Evolutionary conservation across 2,888 invertebrate genomes (phyloP), one percentile per base, ranked within the genome.

Genomic region (Pseudoips prasinana): DNA sequence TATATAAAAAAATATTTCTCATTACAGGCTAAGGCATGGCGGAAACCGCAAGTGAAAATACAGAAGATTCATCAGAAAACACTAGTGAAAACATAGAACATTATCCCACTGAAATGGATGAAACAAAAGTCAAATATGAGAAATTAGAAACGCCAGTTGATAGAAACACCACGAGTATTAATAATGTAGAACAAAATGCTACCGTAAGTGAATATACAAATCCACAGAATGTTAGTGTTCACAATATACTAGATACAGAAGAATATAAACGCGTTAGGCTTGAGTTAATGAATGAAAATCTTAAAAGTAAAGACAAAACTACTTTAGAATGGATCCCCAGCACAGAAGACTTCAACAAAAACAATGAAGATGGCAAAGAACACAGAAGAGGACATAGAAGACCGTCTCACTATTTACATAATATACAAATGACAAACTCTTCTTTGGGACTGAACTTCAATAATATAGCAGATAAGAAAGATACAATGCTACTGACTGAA

Each of bases 371-470:
- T n/a, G 36, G 29, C 2, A 48, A 36, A 43, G 56, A 46, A 28
- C 50, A 49, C 2, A 57, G 38, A 22, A 33, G 32, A 20, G 33
- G 11, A 8, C 44, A 55, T 4, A 49, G 51, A 29, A 46, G 56
- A 36, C 44, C 46, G 26, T 74, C 76, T 1, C 73, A 77, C 28
- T 84, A 84, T 32, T 49, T 76, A 11, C 70, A 79, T 18, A 86
- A 82, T 44, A 67, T 85, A 18, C 74, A 63, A 37, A 65, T 69
- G 22, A 75, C 75, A 0, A 73, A 62, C 36, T 78, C 82, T 0
- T 71, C 53, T 11, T 43, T 64, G 8, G 73, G 70, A 1, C 42
- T 80, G 1, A 64, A 54, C n/a, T 24, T 76, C 6, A 58, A 25
- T 63, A 67, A 11, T 64, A 70, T 26, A 48, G 69, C 28, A 48